These are phyloP conservation scores for Vanessa cardui DNA, from an alignment of 2,888 invertebrate species.

Conservation along the genomic window DNA sequence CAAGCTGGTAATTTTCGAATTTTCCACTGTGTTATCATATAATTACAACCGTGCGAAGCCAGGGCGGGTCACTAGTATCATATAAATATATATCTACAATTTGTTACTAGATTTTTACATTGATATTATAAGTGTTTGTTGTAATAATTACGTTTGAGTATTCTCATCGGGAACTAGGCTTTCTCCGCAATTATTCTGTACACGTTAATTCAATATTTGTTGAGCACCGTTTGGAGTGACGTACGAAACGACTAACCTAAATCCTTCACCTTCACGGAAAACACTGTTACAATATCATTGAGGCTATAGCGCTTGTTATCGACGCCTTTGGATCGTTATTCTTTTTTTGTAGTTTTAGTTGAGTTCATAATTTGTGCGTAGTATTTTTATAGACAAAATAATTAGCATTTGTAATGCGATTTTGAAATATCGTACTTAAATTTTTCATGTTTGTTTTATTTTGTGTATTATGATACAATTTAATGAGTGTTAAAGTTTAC, in stretches of 20 bases:
- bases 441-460: too few species aligned
- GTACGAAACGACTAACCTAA: conserved; percentile 47
- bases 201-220: conserved; percentile 79
- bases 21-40: too few species aligned
- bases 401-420: too few species aligned
- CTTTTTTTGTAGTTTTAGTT: background rate
- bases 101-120: too few species aligned
- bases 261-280: conserved; percentile 44
- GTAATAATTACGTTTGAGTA: conserved; percentile 42
- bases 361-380: background rate
- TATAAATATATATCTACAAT: too few species aligned
- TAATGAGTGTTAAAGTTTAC: too few species aligned
- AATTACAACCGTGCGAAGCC: too few species aligned
- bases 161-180: conserved; percentile 52
- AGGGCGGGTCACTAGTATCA: too few species aligned
- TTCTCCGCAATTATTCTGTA: conserved; percentile 76
- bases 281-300: conserved; percentile 33
- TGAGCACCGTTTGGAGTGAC: conserved; percentile 63
- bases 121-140: conserved; percentile 21
- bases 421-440: too few species aligned
- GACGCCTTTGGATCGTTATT: background rate
- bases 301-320: conserved; percentile 27
- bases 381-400: background rate
- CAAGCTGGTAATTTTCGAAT: too few species aligned
- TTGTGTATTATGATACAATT: too few species aligned